Evolutionary conservation across 2,888 invertebrate genomes (phyloP).

Genomic region (Luffia ferchaultella): DNA sequence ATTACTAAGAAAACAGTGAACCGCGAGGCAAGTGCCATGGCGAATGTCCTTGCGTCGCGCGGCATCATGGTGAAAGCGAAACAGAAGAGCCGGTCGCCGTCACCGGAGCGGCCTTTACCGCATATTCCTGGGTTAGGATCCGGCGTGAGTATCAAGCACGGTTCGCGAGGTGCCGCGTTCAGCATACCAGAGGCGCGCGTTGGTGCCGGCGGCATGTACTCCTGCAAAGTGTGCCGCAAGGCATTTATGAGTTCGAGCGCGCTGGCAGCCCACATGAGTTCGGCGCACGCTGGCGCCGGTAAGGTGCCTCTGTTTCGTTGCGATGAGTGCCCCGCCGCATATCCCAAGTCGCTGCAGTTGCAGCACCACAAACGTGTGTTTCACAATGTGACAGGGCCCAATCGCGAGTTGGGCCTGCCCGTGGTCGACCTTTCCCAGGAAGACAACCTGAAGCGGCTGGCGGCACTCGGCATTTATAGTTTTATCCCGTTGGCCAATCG

Average conservation of each 20-base stretch:
- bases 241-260: constrained; percentile 50
- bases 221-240: constrained; percentile 54
- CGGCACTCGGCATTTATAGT: constrained; percentile 74
- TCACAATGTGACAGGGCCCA: constrained; percentile 50
- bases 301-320: constrained; percentile 65
- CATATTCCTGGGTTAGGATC: constrained; percentile 58
- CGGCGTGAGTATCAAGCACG: constrained; percentile 57
- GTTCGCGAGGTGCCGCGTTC: constrained; percentile 45
- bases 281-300: constrained; percentile 39
- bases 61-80: constrained; percentile 81
- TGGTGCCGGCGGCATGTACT: constrained; percentile 40
- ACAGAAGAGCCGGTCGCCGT: constrained; percentile 55
- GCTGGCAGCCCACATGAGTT: constrained; percentile 40
- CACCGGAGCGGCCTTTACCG: constrained; percentile 48
- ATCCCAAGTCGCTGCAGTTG: constrained; percentile 73
- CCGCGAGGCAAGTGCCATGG: constrained; percentile 78
- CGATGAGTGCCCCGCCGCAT: constrained; percentile 76
- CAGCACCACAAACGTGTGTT: constrained; percentile 65
- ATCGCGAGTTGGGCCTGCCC: constrained; percentile 73
- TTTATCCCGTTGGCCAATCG: constrained; percentile 77
- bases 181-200: constrained; percentile 52
- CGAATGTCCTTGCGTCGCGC: constrained; percentile 77
- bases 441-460: constrained; percentile 69
- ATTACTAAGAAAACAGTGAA: constrained; percentile 71
- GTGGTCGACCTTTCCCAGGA: constrained; percentile 77